Percentiles rank a stretch among this genome's conserved stretches.
Conservation (phyloP, 1,140 invertebrate species). For the Euwallacea similis region DNA sequence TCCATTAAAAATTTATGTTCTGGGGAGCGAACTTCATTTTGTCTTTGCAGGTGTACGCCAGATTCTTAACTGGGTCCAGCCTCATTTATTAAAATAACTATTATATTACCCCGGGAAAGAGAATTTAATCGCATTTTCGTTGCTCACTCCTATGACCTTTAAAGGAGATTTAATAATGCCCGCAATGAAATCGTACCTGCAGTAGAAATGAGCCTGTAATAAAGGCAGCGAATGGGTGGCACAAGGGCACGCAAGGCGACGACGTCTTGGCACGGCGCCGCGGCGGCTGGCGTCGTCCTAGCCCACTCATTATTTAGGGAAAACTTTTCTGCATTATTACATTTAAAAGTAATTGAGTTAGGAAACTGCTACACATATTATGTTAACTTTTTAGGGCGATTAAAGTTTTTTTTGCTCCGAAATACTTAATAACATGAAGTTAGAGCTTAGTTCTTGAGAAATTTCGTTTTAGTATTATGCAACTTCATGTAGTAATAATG, state of each 20-base stretch:
- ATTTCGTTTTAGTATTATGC: too few species aligned
- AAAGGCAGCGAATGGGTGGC: constrained; percentile 48
- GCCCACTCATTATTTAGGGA: constrained; percentile 5
- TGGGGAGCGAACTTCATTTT: constrained; percentile 22
- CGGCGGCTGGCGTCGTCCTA: constrained; percentile 43
- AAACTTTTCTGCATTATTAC: background rate
- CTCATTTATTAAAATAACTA: too few species aligned
- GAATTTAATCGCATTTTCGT: too few species aligned
- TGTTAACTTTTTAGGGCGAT: too few species aligned
- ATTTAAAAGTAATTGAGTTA: too few species aligned
- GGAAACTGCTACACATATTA: too few species aligned
- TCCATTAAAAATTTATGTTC: constrained; percentile 34
- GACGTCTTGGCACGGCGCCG: constrained; percentile 45
- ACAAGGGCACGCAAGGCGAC: constrained; percentile 46
- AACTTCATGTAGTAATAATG: too few species aligned
- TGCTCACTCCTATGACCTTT: background rate
- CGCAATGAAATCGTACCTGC: constrained; percentile 40
- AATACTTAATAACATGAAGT: too few species aligned
- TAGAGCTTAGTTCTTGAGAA: too few species aligned
- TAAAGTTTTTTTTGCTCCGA: too few species aligned
- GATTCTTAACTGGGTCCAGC: too few species aligned
- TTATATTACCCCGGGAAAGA: too few species aligned
- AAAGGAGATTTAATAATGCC: constrained; percentile 14
- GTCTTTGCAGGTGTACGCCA: constrained; percentile 1
- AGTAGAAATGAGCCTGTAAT: constrained; percentile 42